Base-by-base conservation (phyloP, 2,888 invertebrate species). In the Maniola hyperantus region DNA sequence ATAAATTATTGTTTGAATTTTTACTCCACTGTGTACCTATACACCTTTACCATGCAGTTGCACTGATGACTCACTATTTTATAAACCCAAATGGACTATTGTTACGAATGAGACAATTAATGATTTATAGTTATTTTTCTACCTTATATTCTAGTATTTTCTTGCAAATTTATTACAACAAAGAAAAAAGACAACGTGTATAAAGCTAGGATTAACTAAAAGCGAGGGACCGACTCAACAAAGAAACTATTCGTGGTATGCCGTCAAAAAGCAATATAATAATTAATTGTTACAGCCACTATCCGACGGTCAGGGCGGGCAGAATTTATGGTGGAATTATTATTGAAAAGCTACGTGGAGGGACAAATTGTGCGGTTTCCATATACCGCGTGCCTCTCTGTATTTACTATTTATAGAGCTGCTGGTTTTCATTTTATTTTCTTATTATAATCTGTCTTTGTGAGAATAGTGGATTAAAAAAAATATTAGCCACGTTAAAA, bases 271-370 rank as follows among this genome's bases (percentile, higher is more conserved):
- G 80, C 83, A 82, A 84, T 83, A 81, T 83, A 82, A 85, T 87
- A 87, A 88, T 88, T 88, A 89, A 89, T 87, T 81, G 83, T 76
- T 75, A 71, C 61, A 65, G 65, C 78, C 79, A 79, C 77, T 79
- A 77, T 78, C 79, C 74, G 75, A 70, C 70, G 82, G 63, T 63
- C 74, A 81, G 84, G 82, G 83, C 76, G 76, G 73, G 72, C 74
- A 83, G 81, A 87, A 88, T 88, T 87, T 86, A 88, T 84, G 72
- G 82, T 77, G 83, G 83, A 84, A 84, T 87, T 86, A 85, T 87
- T 87, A 88, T 85, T 86, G 85, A 84, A 85, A 84, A 83, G 79
- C 82, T 57, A 79, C 81, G 81, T 79, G 76, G 68, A 71, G 77
- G 81, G 83, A 85, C 85, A 87, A 87, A 85, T 88, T 82, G 83